Percentiles rank a stretch among this genome's conserved stretches.
Conservation (phyloP, 2,797 vertebrate genomes). For the Poecilia gillii region DNA sequence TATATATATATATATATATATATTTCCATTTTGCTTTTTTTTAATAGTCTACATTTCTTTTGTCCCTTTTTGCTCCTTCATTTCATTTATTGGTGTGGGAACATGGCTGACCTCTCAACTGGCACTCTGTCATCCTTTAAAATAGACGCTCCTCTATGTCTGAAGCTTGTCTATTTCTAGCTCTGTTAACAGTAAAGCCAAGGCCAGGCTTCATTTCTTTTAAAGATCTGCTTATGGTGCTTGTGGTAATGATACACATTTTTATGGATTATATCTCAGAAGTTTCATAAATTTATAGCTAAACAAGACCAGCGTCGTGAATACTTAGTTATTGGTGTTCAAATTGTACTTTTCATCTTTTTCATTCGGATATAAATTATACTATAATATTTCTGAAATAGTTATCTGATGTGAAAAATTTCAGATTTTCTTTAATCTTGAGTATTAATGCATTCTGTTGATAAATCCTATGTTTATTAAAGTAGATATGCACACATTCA, state of each 20-base stretch:
- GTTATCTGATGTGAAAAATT: not conserved
- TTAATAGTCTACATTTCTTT: not conserved
- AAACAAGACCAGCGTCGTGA: not conserved
- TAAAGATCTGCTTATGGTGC: constrained; percentile 38
- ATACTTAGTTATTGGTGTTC: not conserved
- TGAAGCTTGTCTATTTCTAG: constrained; percentile 53
- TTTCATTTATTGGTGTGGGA: constrained; percentile 22
- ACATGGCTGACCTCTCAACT: constrained; percentile 41
- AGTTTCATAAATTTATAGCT: not conserved
- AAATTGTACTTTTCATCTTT: not conserved
- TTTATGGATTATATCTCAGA: not conserved
- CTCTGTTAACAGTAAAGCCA: constrained; percentile 42
- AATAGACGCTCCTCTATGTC: constrained; percentile 57
- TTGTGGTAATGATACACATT: constrained; percentile 35
- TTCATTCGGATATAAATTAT: not conserved
- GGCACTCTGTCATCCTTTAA: constrained; percentile 53
- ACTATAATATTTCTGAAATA: not conserved
- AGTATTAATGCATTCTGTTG: not conserved
- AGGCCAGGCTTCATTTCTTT: constrained; percentile 56
- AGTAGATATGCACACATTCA: not conserved
- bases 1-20: not conserved
- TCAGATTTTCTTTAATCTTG: not conserved
- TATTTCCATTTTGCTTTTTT: not conserved
- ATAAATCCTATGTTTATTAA: not conserved
- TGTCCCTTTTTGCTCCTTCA: not conserved